Evolutionary conservation across 1,140 invertebrate species (phyloP).

Genomic region (Drepana arcuata): DNA sequence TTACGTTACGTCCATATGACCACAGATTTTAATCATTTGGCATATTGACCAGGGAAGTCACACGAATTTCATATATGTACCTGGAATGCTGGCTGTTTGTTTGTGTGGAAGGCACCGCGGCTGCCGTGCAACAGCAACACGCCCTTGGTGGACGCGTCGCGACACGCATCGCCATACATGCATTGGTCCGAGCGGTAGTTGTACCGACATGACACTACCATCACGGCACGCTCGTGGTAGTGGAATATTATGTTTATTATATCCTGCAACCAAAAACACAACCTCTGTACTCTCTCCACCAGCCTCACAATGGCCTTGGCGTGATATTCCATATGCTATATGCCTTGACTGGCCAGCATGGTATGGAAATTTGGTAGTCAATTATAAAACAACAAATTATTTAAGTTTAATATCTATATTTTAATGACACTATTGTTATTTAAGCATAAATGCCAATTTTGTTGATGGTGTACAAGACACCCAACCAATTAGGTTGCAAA

Average conservation of each 20-base stretch:
- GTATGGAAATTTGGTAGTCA: no score
- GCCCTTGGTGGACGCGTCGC: conserved; percentile 81
- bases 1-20: no score
- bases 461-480: no score
- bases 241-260: conserved; percentile 97
- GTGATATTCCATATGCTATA: no score
- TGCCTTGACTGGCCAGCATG: no score
- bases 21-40: no score
- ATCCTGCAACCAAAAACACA: conserved; percentile 74
- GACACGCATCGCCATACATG: conserved; percentile 92
- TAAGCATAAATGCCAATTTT: no score
- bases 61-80: conserved; percentile 47
- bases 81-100: conserved; percentile 89
- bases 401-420: neutral
- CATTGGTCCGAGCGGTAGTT: conserved; percentile 96
- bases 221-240: conserved; percentile 88
- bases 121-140: conserved; percentile 92
- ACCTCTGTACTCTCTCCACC: neutral
- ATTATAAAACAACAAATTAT: neutral
- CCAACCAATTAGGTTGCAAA: no score
- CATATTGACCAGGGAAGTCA: neutral
- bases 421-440: no score
- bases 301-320: no score
- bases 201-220: conserved; percentile 87
- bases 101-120: conserved; percentile 85